A percentile compares a stretch with the other conserved stretches of the same genome.
phyloP scores from a whole-genome alignment of 2,113 vertebrate genomes.

The Cheirogaleus medius region DNA sequence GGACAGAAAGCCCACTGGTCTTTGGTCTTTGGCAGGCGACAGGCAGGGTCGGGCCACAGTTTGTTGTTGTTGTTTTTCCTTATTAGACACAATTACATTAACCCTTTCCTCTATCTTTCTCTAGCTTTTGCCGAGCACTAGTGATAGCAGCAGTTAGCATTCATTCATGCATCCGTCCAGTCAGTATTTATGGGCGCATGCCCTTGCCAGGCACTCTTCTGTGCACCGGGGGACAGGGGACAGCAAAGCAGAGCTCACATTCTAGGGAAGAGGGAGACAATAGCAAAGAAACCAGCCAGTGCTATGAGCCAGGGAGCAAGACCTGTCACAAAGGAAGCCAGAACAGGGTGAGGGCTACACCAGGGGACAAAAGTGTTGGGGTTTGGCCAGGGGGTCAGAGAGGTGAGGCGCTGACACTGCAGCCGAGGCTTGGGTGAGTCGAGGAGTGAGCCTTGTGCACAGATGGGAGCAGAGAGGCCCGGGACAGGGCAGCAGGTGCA shows the following conservation, averaged over 20 bases:
- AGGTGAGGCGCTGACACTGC: accelerated
- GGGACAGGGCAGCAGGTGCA: neutral
- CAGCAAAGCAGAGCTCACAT: neutral
- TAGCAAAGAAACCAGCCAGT: neutral
- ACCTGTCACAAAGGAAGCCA: too few species aligned
- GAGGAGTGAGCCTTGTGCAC: neutral
- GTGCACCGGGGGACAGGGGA: neutral
- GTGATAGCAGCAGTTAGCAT: neutral
- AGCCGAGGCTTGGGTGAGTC: neutral
- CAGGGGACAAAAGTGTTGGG: neutral
- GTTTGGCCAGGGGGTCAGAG: neutral
- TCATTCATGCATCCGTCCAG: neutral
- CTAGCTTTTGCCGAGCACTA: neutral
- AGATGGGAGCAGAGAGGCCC: too few species aligned
- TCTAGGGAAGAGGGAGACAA: neutral
- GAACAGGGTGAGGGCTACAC: neutral
- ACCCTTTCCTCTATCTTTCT: neutral
- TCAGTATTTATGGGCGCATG: neutral
- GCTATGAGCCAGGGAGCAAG: neutral
- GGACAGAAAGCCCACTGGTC: neutral
- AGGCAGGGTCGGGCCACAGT: neutral
- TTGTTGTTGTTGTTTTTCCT: neutral
- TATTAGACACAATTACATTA: neutral
- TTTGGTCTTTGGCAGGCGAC: neutral
- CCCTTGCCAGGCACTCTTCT: neutral